A percentile compares a stretch with the other conserved stretches of the same genome.
These are phyloP conservation scores for Beaufortia kweichowensis DNA, from an alignment of 2,113 vertebrate genomes.

Conservation along the genomic window DNA sequence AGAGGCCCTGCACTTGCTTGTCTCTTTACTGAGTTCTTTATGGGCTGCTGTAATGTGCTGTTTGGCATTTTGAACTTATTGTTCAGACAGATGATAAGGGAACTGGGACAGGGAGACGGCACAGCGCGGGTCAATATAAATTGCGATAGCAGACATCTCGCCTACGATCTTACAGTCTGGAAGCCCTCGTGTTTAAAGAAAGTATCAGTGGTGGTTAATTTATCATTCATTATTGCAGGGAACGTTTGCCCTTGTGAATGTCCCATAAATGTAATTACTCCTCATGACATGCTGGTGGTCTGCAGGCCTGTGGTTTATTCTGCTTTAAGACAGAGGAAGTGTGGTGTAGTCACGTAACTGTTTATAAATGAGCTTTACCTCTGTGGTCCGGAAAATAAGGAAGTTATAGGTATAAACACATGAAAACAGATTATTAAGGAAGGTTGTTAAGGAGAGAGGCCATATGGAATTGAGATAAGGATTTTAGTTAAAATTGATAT, in stretches of 20 bases:
- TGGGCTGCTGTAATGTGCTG: not conserved
- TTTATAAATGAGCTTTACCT: not conserved
- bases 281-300: not conserved
- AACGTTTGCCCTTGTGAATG: not conserved
- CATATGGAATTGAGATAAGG: no score
- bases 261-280: not conserved
- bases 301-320: not conserved
- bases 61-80: not conserved
- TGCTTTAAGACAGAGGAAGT: not conserved
- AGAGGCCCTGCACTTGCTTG: not conserved
- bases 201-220: not conserved
- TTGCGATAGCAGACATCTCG: not conserved
- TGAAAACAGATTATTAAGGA: not conserved
- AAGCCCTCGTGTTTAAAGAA: not conserved
- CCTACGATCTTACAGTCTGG: not conserved
- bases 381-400: not conserved
- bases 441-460: no score
- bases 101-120: not conserved
- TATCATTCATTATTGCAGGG: conserved; percentile 1
- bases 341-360: not conserved
- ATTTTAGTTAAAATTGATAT: no score
- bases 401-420: not conserved
- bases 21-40: conserved; percentile 5
- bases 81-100: not conserved
- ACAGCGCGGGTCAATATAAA: not conserved